These are phyloP conservation scores for Halesus radiatus DNA, from an alignment of 1,140 invertebrate species.

Conservation along the genomic window DNA sequence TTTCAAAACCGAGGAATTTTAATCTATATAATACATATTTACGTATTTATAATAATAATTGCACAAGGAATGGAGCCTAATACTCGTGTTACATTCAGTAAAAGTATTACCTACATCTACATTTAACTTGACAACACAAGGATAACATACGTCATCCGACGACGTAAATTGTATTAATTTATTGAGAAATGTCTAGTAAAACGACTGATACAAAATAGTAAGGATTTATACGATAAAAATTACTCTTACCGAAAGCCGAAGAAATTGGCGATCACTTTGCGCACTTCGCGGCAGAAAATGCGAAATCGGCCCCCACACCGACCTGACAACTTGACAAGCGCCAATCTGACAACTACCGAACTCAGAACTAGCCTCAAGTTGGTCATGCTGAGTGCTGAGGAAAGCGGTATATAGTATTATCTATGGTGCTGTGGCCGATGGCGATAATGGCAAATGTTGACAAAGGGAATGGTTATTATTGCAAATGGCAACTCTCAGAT, in stretches of 20 bases:
- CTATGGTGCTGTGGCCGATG: too few relatives aligned
- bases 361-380: too few relatives aligned
- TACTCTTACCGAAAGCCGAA: slow-evolving; percentile 20
- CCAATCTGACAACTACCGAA: too few relatives aligned
- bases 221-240: slow-evolving; percentile 7
- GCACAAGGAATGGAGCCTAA: not conserved
- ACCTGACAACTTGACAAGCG: too few relatives aligned
- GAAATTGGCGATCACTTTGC: not conserved
- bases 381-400: too few relatives aligned
- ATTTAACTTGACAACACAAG: not conserved
- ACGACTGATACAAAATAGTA: not conserved
- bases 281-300: slow-evolving; percentile 30
- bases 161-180: not conserved
- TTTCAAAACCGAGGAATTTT: not conserved
- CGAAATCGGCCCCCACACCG: not conserved
- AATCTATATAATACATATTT: not conserved
- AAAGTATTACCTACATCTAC: slow-evolving; percentile 21
- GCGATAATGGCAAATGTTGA: not conserved
- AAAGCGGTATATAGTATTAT: too few relatives aligned
- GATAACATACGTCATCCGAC: not conserved
- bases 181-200: not conserved
- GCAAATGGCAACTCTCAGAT: slow-evolving; percentile 29
- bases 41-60: not conserved
- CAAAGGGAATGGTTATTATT: not conserved
- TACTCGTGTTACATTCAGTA: slow-evolving; percentile 5